These are phyloP conservation scores for Pitta sordida DNA, from an alignment of 2,113 vertebrate genomes.

Conservation along the genomic window DNA sequence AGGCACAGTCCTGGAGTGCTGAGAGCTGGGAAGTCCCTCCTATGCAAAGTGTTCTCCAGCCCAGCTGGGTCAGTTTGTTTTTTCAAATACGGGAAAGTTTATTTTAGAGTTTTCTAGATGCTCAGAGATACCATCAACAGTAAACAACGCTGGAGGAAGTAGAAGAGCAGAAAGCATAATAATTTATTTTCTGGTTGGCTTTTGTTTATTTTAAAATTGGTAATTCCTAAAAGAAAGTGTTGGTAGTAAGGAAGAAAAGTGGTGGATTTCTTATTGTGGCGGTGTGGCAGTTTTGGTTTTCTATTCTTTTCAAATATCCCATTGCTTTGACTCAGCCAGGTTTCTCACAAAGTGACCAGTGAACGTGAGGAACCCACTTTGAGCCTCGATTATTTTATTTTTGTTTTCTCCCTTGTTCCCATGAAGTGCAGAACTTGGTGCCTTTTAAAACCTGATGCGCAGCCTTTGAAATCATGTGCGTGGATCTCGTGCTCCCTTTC, in stretches of 20 bases:
- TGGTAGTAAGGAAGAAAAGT: background rate
- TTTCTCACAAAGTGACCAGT: background rate
- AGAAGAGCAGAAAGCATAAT: background rate
- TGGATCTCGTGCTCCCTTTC: accelerated
- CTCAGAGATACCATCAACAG: background rate
- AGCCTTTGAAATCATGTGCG: accelerated
- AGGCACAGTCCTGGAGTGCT: background rate
- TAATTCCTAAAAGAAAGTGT: background rate
- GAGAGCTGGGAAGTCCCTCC: background rate
- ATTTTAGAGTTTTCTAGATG: background rate
- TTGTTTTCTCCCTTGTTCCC: background rate
- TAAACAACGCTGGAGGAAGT: background rate
- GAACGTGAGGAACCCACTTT: background rate
- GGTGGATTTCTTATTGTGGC: background rate
- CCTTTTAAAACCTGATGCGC: background rate
- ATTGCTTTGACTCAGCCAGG: background rate
- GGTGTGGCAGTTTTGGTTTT: background rate
- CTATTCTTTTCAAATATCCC: background rate
- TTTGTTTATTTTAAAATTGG: background rate
- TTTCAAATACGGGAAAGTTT: background rate
- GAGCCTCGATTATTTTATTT: background rate
- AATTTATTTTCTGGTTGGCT: background rate
- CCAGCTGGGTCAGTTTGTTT: background rate
- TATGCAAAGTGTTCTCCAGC: background rate
- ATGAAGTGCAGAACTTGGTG: background rate